Conservation (phyloP, 2,888 invertebrate species). For the Cerastis rubricosa region DNA sequence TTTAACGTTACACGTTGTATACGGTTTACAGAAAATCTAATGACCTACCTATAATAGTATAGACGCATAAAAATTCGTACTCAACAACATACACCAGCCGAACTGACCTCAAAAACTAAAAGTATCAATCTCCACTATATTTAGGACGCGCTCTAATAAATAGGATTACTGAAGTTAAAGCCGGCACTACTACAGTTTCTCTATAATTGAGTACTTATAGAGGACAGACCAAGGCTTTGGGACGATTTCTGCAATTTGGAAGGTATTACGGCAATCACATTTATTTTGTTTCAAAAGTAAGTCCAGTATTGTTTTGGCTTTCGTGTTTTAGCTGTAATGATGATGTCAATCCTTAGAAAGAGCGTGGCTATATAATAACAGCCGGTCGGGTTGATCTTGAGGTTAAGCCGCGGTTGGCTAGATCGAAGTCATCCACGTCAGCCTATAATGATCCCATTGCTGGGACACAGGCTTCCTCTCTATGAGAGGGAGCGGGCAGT, state of each 20-base stretch:
- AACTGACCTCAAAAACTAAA: conserved; percentile 54
- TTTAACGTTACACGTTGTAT: no score
- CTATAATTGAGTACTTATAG: conserved; percentile 51
- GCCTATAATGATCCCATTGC: no score
- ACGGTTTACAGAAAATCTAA: not conserved
- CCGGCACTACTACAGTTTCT: conserved; percentile 71
- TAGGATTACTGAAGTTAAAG: conserved; percentile 67
- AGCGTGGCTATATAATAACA: not conserved
- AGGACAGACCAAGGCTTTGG: conserved; percentile 44
- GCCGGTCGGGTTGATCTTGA: not conserved
- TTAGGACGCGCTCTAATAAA: conserved; percentile 64
- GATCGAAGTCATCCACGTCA: no score
- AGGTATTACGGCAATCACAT: conserved; percentile 35
- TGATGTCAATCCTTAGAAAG: no score
- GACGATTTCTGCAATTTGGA: conserved; percentile 52
- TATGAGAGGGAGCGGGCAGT: no score
- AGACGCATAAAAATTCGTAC: not conserved
- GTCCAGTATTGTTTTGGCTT: not conserved
- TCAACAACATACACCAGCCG: not conserved
- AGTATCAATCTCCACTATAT: conserved; percentile 69
- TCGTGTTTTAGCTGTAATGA: not conserved
- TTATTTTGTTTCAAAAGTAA: conserved; percentile 6
- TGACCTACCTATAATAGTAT: not conserved
- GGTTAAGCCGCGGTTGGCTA: not conserved
- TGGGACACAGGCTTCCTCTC: no score